These are phyloP conservation scores for Epinephelus fuscoguttatus DNA, from an alignment of 2,113 vertebrate species.

Conservation along the genomic window DNA sequence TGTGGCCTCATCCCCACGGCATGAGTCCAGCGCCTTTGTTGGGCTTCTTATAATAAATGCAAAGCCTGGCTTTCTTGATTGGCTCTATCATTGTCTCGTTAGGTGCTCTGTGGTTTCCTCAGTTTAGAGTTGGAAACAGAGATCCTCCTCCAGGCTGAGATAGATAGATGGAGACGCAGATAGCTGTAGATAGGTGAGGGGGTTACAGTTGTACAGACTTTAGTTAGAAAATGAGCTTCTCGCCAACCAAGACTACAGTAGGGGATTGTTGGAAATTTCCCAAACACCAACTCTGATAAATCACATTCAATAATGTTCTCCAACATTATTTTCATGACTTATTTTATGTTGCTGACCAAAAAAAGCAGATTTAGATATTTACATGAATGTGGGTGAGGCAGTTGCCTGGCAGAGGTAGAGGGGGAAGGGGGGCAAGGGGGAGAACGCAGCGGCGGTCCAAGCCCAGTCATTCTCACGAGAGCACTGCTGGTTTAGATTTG, in stretches of 20 bases:
- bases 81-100: constrained; percentile 56
- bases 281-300: constrained; percentile 14
- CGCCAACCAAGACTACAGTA: background rate
- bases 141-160: constrained; percentile 4
- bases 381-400: constrained; percentile 37
- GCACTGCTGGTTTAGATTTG: constrained; percentile 76
- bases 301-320: background rate
- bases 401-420: constrained; percentile 45
- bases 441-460: constrained; percentile 24
- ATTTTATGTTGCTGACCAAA: background rate
- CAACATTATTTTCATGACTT: background rate
- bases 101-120: constrained; percentile 46
- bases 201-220: constrained; percentile 9
- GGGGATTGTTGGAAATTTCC: constrained; percentile 9
- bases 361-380: constrained; percentile 3
- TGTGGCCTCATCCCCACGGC: constrained; percentile 63
- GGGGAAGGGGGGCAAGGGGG: background rate
- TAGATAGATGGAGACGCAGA: constrained; percentile 12
- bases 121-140: constrained; percentile 27
- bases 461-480: constrained; percentile 65
- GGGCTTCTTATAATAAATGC: constrained; percentile 57
- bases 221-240: constrained; percentile 20
- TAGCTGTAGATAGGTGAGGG: background rate
- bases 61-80: constrained; percentile 61
- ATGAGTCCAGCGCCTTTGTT: constrained; percentile 63